A percentile compares a stretch with the other conserved stretches of the same genome.
Conservation (phyloP, 2,888 invertebrate species). For the Agrochola lota region DNA sequence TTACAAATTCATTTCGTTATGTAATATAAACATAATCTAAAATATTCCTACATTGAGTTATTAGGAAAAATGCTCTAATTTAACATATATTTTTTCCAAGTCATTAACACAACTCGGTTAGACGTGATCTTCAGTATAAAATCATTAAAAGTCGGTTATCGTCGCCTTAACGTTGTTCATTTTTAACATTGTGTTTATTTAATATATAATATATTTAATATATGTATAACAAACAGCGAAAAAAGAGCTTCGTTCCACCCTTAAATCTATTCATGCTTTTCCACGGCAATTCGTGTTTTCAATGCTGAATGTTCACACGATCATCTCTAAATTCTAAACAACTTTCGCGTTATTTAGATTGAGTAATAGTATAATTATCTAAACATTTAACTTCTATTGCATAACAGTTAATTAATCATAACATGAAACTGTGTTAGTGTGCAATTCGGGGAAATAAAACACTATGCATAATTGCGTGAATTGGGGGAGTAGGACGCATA, state of each 20-base stretch:
- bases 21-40: no score
- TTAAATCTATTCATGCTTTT: no score
- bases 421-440: slow-evolving; percentile 67
- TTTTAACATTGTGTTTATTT: neutral
- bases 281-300: neutral
- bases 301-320: neutral
- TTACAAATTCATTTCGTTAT: no score
- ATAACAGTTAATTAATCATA: slow-evolving; percentile 47
- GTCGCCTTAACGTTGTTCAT: neutral
- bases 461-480: slow-evolving; percentile 71
- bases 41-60: no score
- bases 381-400: slow-evolving; percentile 55
- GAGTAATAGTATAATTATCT: slow-evolving; percentile 44
- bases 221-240: neutral
- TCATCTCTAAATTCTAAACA: slow-evolving; percentile 2
- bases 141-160: no score
- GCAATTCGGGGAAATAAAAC: slow-evolving; percentile 72
- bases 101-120: no score
- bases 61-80: no score
- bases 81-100: no score
- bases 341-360: slow-evolving; percentile 44
- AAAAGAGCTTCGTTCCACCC: neutral
- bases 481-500: slow-evolving; percentile 77
- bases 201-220: neutral
- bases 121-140: no score